Evolutionary conservation across 2,888 invertebrate species (phyloP).

Genomic region (Melinaea menophilus): DNA sequence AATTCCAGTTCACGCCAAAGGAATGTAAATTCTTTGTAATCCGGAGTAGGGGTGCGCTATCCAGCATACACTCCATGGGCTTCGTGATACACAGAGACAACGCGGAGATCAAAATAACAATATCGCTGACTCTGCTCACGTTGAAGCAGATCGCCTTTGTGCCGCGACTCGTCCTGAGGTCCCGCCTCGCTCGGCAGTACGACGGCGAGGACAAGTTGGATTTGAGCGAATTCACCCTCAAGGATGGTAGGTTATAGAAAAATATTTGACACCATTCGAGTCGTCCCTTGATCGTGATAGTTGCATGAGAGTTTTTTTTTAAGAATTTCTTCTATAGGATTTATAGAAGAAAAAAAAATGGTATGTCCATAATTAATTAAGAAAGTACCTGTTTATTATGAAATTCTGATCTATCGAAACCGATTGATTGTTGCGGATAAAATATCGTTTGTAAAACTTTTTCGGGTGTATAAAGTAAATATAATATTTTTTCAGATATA

Average conservation of each 20-base stretch:
- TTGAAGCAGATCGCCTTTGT: slow-evolving; percentile 48
- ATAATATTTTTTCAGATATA: slow-evolving; percentile 50
- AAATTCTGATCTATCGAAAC: too few relatives aligned
- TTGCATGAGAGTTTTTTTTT: too few relatives aligned
- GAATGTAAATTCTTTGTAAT: slow-evolving; percentile 61
- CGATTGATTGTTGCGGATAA: too few relatives aligned
- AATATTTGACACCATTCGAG: too few relatives aligned
- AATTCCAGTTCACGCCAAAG: slow-evolving; percentile 48
- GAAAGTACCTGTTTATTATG: too few relatives aligned
- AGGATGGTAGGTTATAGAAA: slow-evolving; percentile 45
- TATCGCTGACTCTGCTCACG: slow-evolving; percentile 37
- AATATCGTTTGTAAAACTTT: too few relatives aligned
- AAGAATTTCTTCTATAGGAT: too few relatives aligned
- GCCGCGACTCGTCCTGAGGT: slow-evolving; percentile 51
- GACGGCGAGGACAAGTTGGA: slow-evolving; percentile 41
- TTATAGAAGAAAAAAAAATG: too few relatives aligned
- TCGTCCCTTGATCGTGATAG: too few relatives aligned
- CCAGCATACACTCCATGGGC: slow-evolving; percentile 50
- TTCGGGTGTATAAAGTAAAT: neutral
- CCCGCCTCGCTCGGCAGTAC: slow-evolving; percentile 37
- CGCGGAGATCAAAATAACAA: slow-evolving; percentile 42
- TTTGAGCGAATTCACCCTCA: slow-evolving; percentile 51
- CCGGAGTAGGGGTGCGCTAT: slow-evolving; percentile 43
- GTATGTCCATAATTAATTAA: too few relatives aligned
- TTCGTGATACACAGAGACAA: slow-evolving; percentile 46